Conservation (phyloP, 30 jellyfish, hydroid and myxozoan species). For the Catostylus mosaicus region DNA sequence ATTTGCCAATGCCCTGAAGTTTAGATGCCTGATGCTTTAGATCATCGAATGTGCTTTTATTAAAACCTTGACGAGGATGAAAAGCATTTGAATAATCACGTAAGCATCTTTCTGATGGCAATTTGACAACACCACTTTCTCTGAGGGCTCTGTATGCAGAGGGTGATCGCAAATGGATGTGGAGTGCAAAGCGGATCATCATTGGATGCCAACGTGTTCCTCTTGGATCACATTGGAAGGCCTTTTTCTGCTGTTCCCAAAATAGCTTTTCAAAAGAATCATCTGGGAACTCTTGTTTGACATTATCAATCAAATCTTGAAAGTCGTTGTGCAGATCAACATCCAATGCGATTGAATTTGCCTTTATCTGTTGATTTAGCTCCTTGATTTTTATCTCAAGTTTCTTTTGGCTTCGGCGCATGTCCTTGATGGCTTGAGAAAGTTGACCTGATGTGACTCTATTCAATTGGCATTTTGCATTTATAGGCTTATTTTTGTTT, state of each 20-base stretch:
- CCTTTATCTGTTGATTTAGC: slow-evolving; percentile 42
- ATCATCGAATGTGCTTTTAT: slow-evolving; percentile 43
- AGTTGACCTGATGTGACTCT: slow-evolving; percentile 53
- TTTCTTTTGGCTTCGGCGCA: slow-evolving; percentile 45
- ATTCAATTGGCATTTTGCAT: slow-evolving; percentile 42
- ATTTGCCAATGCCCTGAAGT: slow-evolving; percentile 18
- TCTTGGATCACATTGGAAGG: slow-evolving; percentile 56
- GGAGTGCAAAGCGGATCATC: slow-evolving; percentile 66
- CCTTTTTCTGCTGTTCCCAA: slow-evolving; percentile 60
- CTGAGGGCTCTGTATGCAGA: too few species aligned
- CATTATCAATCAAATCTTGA: slow-evolving; percentile 21
- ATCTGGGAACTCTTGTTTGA: slow-evolving; percentile 61
- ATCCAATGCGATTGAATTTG: slow-evolving; percentile 53
- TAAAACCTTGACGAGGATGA: slow-evolving; percentile 50
- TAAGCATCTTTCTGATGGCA: slow-evolving; percentile 42
- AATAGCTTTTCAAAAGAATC: slow-evolving; percentile 58
- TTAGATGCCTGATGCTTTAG: too few species aligned
- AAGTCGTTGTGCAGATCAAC: slow-evolving; percentile 58
- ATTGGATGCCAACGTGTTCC: slow-evolving; percentile 66
- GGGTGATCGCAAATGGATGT: too few species aligned
- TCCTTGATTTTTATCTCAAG: too few species aligned
- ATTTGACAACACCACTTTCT: slow-evolving; percentile 52
- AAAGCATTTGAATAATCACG: slow-evolving; percentile 48
- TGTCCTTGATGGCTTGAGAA: slow-evolving; percentile 57
- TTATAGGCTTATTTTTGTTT: slow-evolving; percentile 43